These are phyloP conservation scores for Lepidocolaptes lacrymiger DNA, from an alignment of 2,797 vertebrate genomes.

Conservation along the genomic window DNA sequence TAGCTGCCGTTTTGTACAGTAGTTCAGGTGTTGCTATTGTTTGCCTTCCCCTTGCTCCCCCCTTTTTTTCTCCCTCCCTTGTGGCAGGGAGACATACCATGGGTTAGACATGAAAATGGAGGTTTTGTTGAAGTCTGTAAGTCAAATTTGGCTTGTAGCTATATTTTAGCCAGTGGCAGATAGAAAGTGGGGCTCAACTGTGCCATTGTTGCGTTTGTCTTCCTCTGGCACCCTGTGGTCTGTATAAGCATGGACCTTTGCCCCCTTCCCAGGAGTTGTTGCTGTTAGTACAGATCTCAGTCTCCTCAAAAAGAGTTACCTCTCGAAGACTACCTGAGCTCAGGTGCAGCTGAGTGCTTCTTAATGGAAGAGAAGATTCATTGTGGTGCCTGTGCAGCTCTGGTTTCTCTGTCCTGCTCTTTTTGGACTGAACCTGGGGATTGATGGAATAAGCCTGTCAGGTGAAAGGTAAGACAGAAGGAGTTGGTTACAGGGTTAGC, in stretches of 20 bases:
- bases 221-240: neutral
- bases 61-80: neutral
- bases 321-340: constrained; percentile 1
- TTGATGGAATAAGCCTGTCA: neutral
- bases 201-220: neutral
- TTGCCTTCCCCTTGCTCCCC: neutral
- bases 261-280: neutral
- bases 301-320: neutral
- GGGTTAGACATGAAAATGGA: neutral
- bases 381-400: neutral
- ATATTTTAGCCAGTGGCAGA: neutral
- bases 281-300: neutral
- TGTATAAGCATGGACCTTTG: neutral
- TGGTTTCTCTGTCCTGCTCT: neutral
- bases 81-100: neutral
- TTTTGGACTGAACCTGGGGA: neutral
- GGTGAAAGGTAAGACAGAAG: neutral
- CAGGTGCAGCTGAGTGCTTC: neutral
- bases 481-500: neutral
- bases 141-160: neutral
- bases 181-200: neutral
- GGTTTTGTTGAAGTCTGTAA: neutral
- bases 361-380: neutral
- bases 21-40: neutral
- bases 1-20: neutral